Conservation (phyloP, 2,888 invertebrate genomes). For the Elaeidobius kamerunicus region DNA sequence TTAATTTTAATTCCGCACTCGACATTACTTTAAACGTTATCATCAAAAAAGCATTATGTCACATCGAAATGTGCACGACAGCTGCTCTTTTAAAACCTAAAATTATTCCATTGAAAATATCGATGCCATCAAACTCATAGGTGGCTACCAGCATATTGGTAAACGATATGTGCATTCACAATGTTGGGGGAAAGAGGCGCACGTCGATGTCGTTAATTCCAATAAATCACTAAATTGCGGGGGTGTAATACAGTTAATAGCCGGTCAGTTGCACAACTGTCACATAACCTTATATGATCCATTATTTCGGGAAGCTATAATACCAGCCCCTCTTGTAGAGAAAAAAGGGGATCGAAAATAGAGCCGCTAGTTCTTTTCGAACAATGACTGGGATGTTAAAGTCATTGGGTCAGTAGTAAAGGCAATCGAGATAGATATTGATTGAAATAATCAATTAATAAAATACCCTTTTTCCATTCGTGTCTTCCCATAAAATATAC, state of each 20-base stretch:
- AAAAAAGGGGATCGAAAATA: slow-evolving; percentile 14
- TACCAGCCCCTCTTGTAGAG: slow-evolving; percentile 5
- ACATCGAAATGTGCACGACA: slow-evolving; percentile 6
- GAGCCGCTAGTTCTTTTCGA: slow-evolving; percentile 3
- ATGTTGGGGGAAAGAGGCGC: slow-evolving; percentile 11
- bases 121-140: slow-evolving; percentile 13
- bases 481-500: not conserved
- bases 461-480: not conserved
- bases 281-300: slow-evolving; percentile 34
- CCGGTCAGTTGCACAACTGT: slow-evolving; percentile 42
- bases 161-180: slow-evolving; percentile 15
- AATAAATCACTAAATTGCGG: slow-evolving; percentile 42
- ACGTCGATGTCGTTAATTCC: slow-evolving; percentile 29
- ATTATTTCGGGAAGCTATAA: slow-evolving; percentile 28
- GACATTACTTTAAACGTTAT: slow-evolving; percentile 12
- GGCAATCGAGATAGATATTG: not conserved
- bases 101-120: slow-evolving; percentile 27
- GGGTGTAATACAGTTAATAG: slow-evolving; percentile 41
- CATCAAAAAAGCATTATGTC: slow-evolving; percentile 29
- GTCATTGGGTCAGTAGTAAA: slow-evolving; percentile 22
- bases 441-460: not conserved
- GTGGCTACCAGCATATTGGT: slow-evolving; percentile 30
- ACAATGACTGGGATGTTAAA: slow-evolving; percentile 6
- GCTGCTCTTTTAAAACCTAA: slow-evolving; percentile 22
- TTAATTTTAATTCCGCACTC: not conserved